Conservation (phyloP, 2,113 vertebrate species). For the Protomyctophum bolini region DNA sequence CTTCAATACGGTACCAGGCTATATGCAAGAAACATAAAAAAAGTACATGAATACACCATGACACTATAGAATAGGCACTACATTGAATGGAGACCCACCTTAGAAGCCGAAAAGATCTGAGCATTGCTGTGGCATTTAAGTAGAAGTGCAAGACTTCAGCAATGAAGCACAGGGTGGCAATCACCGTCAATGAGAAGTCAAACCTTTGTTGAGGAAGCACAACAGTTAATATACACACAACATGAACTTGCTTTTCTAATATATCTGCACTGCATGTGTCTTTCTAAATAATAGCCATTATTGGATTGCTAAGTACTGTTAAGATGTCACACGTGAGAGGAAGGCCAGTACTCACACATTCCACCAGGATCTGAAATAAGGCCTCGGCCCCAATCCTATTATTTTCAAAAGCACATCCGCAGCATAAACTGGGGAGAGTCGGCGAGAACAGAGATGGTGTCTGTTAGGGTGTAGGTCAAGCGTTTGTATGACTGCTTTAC, state of each 20-base stretch:
- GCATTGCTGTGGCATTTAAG: slow-evolving; percentile 87
- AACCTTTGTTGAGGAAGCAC: slow-evolving; percentile 78
- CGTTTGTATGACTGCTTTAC: too few species aligned
- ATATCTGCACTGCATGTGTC: not conserved
- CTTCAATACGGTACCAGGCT: too few species aligned
- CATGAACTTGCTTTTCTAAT: not conserved
- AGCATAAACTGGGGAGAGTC: slow-evolving; percentile 81
- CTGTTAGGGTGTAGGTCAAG: too few species aligned
- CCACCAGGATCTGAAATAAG: slow-evolving; percentile 97
- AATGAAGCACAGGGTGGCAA: slow-evolving; percentile 93
- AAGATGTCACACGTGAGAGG: not conserved
- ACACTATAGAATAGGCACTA: too few species aligned
- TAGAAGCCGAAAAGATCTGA: slow-evolving; percentile 92
- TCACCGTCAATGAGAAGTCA: slow-evolving; percentile 92
- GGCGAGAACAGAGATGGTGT: too few species aligned
- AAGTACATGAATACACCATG: not conserved
- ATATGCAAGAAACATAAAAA: not conserved
- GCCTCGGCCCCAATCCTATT: slow-evolving; percentile 89
- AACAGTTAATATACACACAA: not conserved
- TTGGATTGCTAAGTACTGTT: not conserved
- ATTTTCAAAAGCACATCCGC: slow-evolving; percentile 94
- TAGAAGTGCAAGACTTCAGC: slow-evolving; percentile 93
- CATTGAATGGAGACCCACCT: slow-evolving; percentile 73
- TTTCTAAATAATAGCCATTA: slow-evolving; percentile 3
- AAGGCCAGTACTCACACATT: slow-evolving; percentile 87